phyloP scores from a whole-genome alignment of 2,113 vertebrate species.

The Mohoua ochrocephala region DNA sequence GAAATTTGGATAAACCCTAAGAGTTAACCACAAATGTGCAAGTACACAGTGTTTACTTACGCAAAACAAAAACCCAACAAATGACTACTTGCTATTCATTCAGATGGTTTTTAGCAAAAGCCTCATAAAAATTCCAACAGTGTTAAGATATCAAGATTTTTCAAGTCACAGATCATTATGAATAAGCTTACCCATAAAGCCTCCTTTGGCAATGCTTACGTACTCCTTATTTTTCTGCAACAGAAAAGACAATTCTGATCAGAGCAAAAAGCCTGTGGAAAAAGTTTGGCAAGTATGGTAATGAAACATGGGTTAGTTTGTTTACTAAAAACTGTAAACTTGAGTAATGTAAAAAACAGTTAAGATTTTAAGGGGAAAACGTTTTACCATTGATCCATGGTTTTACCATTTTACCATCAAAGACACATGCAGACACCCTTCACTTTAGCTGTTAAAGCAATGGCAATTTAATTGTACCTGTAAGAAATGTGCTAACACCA shows the following conservation, averaged over 20 bases:
- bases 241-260: slow-evolving; percentile 23
- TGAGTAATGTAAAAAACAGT: not conserved
- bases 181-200: slow-evolving; percentile 92
- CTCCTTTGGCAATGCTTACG: slow-evolving; percentile 96
- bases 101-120: not conserved
- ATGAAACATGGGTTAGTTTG: not conserved
- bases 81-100: not conserved
- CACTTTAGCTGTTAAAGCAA: not conserved
- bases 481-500: slow-evolving; percentile 97
- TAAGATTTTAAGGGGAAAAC: not conserved
- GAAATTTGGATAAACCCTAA: not conserved
- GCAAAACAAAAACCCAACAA: not conserved
- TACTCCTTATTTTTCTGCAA: slow-evolving; percentile 98
- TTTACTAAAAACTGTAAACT: not conserved
- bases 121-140: not conserved
- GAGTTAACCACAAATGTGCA: not conserved
- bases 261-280: not conserved
- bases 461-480: slow-evolving; percentile 76
- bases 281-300: not conserved
- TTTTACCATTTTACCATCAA: not conserved
- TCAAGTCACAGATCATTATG: not conserved
- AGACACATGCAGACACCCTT: not conserved
- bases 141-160: not conserved
- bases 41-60: not conserved
- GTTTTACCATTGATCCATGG: not conserved